Evolutionary conservation across 2,888 invertebrate genomes (phyloP), one percentile per base, ranked within the genome.

Genomic region (Aricia artaxerxes): DNA sequence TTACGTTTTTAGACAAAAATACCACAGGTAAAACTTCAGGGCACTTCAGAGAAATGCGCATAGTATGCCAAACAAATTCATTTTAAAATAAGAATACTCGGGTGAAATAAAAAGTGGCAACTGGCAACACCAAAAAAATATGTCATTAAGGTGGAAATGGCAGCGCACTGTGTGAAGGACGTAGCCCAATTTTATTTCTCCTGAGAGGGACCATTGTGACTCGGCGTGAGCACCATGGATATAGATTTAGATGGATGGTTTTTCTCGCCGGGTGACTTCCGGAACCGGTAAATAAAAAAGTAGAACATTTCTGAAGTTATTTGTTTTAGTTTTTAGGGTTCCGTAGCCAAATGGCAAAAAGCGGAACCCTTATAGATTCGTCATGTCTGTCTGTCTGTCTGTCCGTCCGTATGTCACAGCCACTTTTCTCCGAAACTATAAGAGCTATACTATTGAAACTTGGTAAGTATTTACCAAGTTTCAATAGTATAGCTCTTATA

Each of bases 131-230:
- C 13, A 76, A 76, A 75, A 73, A 76, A 49, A 24, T 76, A 76
- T 76, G 72, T 78, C 69, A 78, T 79, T 75, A 79, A 79, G 78
- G 44, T 73, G 57, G 11, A 79, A 79, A 53, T 40, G 75, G 73
- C 72, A 79, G 73, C 72, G 73, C 61, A 78, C 81, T 81, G 80
- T 82, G 81, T 79, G 81, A 83, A 83, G 82, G 80, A 75, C 82
- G 81, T 82, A 82, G 82, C 83, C 84, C 84, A 85, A 86, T 86
- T 86, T 84, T 84, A 84, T 84, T 82, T 84, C 82, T 85, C 85
- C 84, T 81, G 82, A 85, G 83, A 82, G 83, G 84, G 84, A 83
- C 84, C 85, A 86, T 85, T 84, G 85, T 86, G 85, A 87, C 87
- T 83, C 83, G 82, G 85, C 83, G 83, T 85, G 87, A 87, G 88